Conservation (phyloP, 2,888 invertebrate genomes). For the Trachelus stipa region DNA sequence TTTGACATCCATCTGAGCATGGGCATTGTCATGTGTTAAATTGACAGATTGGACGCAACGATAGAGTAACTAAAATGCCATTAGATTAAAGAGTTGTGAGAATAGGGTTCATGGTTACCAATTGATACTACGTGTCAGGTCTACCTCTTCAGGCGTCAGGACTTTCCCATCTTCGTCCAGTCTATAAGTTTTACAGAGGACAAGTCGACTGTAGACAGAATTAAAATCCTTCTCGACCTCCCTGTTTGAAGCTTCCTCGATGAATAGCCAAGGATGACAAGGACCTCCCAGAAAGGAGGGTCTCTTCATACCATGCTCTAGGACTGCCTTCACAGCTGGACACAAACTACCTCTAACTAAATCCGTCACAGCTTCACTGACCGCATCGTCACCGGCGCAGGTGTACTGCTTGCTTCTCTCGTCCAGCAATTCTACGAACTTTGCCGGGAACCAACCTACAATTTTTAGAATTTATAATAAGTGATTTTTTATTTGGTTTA, state of each 20-base stretch:
- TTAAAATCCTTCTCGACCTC: constrained; percentile 98
- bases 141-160: constrained; percentile 94
- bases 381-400: constrained; percentile 95
- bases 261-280: constrained; percentile 98
- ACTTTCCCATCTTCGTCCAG: constrained; percentile 99
- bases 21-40: constrained; percentile 94
- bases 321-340: constrained; percentile 91
- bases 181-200: constrained; percentile 97
- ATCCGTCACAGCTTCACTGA: constrained; percentile 96
- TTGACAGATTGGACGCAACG: constrained; percentile 97
- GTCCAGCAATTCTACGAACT: constrained; percentile 95
- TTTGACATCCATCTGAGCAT: constrained; percentile 99
- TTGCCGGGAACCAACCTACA: constrained; percentile 95
- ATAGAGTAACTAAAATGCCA: constrained; percentile 75
- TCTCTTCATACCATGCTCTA: constrained; percentile 94
- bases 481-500: neutral
- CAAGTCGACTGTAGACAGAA: constrained; percentile 96
- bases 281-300: constrained; percentile 90
- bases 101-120: neutral
- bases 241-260: constrained; percentile 95
- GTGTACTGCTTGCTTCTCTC: constrained; percentile 93
- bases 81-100: neutral
- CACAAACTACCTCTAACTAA: constrained; percentile 94
- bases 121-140: neutral
- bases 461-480: constrained; percentile 18